Evolutionary conservation across 1,140 invertebrate genomes (phyloP).

Genomic region (Diabrotica undecimpunctata): DNA sequence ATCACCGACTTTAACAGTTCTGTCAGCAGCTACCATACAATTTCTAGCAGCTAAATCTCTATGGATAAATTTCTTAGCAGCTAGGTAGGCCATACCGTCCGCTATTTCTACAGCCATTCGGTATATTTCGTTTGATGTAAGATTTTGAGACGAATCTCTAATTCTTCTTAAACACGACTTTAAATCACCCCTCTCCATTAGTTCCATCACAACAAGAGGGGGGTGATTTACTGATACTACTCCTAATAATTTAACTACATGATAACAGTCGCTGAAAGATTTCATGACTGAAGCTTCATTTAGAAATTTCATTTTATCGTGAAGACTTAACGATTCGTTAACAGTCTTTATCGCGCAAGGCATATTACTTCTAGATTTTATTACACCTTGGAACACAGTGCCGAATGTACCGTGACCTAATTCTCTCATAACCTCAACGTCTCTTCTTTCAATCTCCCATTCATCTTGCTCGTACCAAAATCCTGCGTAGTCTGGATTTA

Average conservation of each 20-base stretch:
- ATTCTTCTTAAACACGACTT: conserved; percentile 60
- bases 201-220: conserved; percentile 70
- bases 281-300: conserved; percentile 97
- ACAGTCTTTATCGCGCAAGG: conserved; percentile 93
- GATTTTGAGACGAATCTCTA: conserved; percentile 38
- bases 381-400: conserved; percentile 58
- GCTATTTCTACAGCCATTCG: conserved; percentile 74
- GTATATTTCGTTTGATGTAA: conserved; percentile 46
- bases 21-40: conserved; percentile 68
- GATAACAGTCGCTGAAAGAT: conserved; percentile 60
- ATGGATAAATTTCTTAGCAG: conserved; percentile 70
- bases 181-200: conserved; percentile 72
- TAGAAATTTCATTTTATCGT: conserved; percentile 84
- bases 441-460: conserved; percentile 88
- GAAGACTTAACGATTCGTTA: conserved; percentile 75
- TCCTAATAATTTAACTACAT: conserved; percentile 69
- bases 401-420: conserved; percentile 95
- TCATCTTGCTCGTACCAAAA: conserved; percentile 80
- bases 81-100: conserved; percentile 76
- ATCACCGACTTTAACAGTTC: conserved; percentile 71
- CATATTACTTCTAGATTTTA: conserved; percentile 51
- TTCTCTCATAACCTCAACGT: conserved; percentile 72
- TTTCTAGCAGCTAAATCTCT: conserved; percentile 76
- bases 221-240: conserved; percentile 65
- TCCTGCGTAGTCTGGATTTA: conserved; percentile 77